These are phyloP conservation scores for Xanthorhoe designata DNA, from an alignment of 2,888 invertebrate genomes.

Conservation along the genomic window DNA sequence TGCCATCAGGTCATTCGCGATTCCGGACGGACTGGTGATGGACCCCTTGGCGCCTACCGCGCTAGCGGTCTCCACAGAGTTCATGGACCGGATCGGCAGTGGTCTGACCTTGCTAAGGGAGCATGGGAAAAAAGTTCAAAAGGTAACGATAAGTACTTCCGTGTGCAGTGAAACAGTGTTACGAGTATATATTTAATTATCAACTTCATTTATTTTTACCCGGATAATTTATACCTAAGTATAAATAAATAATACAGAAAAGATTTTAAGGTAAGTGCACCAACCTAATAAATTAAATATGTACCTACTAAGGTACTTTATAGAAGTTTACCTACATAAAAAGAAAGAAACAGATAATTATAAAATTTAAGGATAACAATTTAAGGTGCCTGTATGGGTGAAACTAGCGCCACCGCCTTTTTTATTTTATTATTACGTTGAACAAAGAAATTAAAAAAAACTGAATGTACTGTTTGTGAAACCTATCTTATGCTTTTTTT, in stretches of 20 bases:
- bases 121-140: conserved; percentile 80
- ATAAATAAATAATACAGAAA: neutral
- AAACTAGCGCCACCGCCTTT: no score
- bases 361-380: no score
- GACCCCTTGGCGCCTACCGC: conserved; percentile 78
- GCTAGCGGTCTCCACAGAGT: conserved; percentile 75
- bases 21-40: conserved; percentile 80
- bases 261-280: neutral
- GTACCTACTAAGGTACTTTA: no score
- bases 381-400: no score
- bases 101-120: conserved; percentile 75
- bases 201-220: neutral
- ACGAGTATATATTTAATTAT: neutral
- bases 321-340: no score
- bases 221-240: neutral
- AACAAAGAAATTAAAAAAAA: no score
- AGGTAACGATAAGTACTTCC: conserved; percentile 54
- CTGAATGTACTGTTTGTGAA: no score
- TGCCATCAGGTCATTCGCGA: conserved; percentile 73
- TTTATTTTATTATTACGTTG: no score
- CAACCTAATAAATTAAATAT: neutral
- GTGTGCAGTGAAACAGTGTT: conserved; percentile 5
- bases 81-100: conserved; percentile 80
- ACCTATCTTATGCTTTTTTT: no score
- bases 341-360: no score